Base-by-base conservation (phyloP, 2,888 invertebrate species). In the Epirrhoe tristata region DNA sequence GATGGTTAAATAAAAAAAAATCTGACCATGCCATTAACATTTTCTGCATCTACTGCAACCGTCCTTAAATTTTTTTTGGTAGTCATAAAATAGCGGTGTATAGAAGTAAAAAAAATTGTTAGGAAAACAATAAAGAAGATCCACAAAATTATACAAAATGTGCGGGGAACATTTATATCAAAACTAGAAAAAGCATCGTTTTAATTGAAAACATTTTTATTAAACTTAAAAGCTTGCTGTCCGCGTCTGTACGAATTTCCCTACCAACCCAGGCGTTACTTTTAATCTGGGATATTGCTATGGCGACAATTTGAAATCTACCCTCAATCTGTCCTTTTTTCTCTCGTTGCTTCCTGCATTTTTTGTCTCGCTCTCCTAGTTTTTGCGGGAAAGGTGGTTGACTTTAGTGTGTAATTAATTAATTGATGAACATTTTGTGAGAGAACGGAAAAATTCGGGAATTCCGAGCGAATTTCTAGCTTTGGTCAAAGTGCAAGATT, bases 221-320 rank as follows among this genome's bases (percentile, higher is more conserved):
- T 43, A 43, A 5, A 46, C 46, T 14, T 46, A 14, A 17, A 57
- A 69, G 43, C 69, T 58, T 70, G 65, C 7, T 69, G 57, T 58
- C 7, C 58, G 43, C 66, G 63, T 67, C 31, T 70, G 73, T 75
- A 72, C 24, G 56, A 72, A 72, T 87, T 86, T 85, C 80, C 81
- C 82, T 87, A 88, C 86, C 86, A 86, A 87, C 82, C 90, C 84
- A 88, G 80, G 88, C 91, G 91, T 90, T 86, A 85, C 90, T 91
- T 91, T 91, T 92, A 91, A 92, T 92, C 91, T 90, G 82, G 88
- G 85, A 91, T 90, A 92, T 92, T 92, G 92, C 90, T 78, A 82
- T 80, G 85, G 84, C 84, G 88, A 89, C 90, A 87, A 88, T 89
- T 87, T 86, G 82, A 88, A 88, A 85, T 69, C 72, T 67, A 70